Evolutionary conservation across 2,888 invertebrate genomes (phyloP), one percentile per base, ranked within the genome.

Genomic region (Coronaproctus castanopsis): DNA sequence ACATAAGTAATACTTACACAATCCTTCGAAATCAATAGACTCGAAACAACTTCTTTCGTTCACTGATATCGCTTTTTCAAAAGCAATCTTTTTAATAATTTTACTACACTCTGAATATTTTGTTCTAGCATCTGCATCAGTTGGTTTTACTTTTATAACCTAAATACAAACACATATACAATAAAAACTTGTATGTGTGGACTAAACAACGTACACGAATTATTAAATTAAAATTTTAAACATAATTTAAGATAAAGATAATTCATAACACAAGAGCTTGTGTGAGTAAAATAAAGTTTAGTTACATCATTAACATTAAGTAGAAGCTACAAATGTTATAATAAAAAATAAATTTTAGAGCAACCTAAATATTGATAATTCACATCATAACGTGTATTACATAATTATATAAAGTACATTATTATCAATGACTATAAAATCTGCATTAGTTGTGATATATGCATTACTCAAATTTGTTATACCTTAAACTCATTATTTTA

Each of bases 61-160:
- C 1, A 90, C 87, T 1, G 95, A 83, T 68, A 98, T 98, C 14
- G 98, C 98, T 71, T 88, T 89, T 71, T 95, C 91, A 74, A 98
- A 98, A 8, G 95, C 93, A 66, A 89, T 78, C 75, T 87, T 86
- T 71, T 87, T 89, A 8, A 96, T 87, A 69, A 98, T 89, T 76
- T 97, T 98, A 71, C 82, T 86, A 74, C 98, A 98, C 75, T 97
- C 96, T 56, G 78, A 82, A 71, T 78, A 93, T 72, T 97, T 97
- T 64, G 82, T 71, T 73, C 87, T 87, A 1, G 96, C 96, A 76
- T 96, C 96, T 70, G 85, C 85, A 73, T 98, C 96, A 73, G 80
- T 87, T 65, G 97, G 97, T 69, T 86, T 80, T 60, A 85, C 86
- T 78, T 89, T 93, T 64, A 84, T 84, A 65, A 95, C 93, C 85